Evolutionary conservation across 2,888 invertebrate genomes (phyloP), one percentile per base, ranked within the genome.

Genomic region (Diplolepis rosae): DNA sequence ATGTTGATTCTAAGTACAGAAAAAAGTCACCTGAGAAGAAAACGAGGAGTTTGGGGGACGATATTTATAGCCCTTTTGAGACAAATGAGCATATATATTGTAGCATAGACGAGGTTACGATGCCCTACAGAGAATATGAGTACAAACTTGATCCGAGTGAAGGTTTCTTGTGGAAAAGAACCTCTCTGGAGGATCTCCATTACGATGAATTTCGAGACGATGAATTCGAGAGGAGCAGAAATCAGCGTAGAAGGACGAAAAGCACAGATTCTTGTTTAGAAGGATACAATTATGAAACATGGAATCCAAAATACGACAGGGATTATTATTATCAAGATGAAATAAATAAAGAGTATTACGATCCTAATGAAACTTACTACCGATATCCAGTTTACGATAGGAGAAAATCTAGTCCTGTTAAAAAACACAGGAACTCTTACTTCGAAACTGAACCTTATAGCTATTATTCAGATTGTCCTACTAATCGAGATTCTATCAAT

Each of bases 31-130:
- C 78, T 11, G 80, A 82, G 28, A 84, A 84, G 69, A 80, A 79
- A 4, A 74, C 79, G 2, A 81, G 77, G 70, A 79, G 74, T 50
- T 66, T 81, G 32, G 76, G 78, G n/a, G 77, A 82, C 27, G 77
- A 77, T 15, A 27, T 77, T 28, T 80, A 82, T 68, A 77, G 74
- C 45, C 54, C 75, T 66, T 65, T 73, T 45, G 82, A 82, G 6
- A 69, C 78, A 0, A 82, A 80, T 68, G 86, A 88, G 66, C 88
- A 87, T 71, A 80, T 87, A 42, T 88, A 88, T 73, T 87, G 89
- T 85, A 92, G 91, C 85, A 93, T 93, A 87, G 93, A 93, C 80
- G 93, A 92, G 77, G 91, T 91, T 76, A 74, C 84, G 52, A 79
- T 84, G 13, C 82, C 84, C 27, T 61, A 42, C 39, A 76, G 80